Evolutionary conservation across 2,797 vertebrate genomes (phyloP).

Genomic region (Rhynchonycteris naso): DNA sequence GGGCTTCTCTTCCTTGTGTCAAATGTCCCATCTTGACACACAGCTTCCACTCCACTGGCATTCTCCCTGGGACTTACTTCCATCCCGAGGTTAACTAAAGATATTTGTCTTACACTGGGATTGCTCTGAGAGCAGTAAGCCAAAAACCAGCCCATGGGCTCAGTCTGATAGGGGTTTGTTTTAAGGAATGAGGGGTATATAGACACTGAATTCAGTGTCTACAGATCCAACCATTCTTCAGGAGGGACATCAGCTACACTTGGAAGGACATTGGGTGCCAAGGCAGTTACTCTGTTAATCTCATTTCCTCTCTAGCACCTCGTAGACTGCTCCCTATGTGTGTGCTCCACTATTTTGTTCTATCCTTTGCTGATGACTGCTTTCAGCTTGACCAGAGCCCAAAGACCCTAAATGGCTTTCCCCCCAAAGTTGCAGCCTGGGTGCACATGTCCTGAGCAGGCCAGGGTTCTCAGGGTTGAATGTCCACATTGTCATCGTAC

Average conservation of each 20-base stretch:
- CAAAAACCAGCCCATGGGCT: neutral
- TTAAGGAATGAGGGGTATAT: neutral
- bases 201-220: neutral
- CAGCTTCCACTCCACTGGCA: neutral
- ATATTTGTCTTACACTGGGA: neutral
- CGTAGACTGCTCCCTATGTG: neutral
- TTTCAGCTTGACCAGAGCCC: neutral
- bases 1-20: neutral
- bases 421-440: neutral
- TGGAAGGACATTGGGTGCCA: neutral
- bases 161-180: neutral
- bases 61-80: neutral
- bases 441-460: neutral
- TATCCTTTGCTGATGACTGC: neutral
- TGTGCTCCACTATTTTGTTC: neutral
- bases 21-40: neutral
- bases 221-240: neutral
- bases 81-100: neutral
- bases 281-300: neutral
- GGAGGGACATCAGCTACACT: neutral
- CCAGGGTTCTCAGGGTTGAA: neutral
- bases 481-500: neutral
- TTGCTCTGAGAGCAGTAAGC: slow-evolving; percentile 1
- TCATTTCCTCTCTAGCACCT: neutral
- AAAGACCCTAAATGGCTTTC: neutral